Percentiles rank a stretch among this genome's conserved stretches.
Evolutionary conservation across 2,888 invertebrate species (phyloP).

Genomic region (Podabrus alpinus): DNA sequence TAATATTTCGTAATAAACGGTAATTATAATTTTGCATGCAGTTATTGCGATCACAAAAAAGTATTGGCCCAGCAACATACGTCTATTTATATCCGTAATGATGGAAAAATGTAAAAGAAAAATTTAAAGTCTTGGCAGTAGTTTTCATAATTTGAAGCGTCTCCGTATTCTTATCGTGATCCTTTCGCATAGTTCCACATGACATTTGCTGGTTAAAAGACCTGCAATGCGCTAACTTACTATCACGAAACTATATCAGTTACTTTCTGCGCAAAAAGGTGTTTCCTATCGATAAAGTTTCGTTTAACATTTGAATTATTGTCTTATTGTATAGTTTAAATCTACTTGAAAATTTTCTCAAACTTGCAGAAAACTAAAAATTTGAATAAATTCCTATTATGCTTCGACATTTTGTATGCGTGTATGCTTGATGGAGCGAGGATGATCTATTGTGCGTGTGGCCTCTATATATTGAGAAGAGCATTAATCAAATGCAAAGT

Average conservation of each 20-base stretch:
- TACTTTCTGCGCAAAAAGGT: neutral
- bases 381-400: conserved; percentile 3
- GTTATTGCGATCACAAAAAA: neutral
- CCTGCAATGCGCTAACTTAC: conserved; percentile 30
- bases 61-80: neutral
- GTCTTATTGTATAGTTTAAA: neutral
- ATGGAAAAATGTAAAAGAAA: neutral
- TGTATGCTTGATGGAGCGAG: conserved; percentile 24
- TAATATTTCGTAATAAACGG: neutral
- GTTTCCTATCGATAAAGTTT: neutral
- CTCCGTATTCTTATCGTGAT: conserved; percentile 4
- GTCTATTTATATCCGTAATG: neutral
- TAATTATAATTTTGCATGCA: neutral
- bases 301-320: neutral
- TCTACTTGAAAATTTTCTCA: neutral
- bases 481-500: conserved; percentile 37
- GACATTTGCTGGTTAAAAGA: conserved; percentile 27
- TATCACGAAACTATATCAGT: conserved; percentile 18
- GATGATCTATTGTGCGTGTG: conserved; percentile 27
- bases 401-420: conserved; percentile 11
- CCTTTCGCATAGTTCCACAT: neutral
- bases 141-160: neutral
- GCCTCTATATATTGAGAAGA: conserved; percentile 28
- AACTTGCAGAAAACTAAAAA: neutral
- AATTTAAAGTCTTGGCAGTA: neutral